Conservation (phyloP, 2,113 vertebrate species). For the Epinephelus lanceolatus region DNA sequence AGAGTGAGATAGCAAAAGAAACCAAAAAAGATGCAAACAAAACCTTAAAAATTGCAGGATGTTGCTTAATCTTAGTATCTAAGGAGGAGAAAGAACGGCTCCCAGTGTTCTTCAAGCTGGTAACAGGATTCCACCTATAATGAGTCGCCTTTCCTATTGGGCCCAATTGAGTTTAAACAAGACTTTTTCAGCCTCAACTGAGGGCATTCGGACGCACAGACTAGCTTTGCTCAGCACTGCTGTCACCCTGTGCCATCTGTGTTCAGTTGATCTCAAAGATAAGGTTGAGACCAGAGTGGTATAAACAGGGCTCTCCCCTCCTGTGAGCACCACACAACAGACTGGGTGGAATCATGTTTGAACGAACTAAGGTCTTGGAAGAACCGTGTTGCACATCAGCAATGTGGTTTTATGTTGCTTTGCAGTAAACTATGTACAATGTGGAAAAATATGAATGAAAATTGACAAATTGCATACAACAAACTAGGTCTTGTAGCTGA, state of each 20-base stretch:
- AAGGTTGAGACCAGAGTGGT: slow-evolving; percentile 61
- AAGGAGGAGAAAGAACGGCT: slow-evolving; percentile 57
- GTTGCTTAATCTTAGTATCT: slow-evolving; percentile 79
- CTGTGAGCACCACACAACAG: slow-evolving; percentile 52
- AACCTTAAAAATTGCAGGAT: slow-evolving; percentile 73
- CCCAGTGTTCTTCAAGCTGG: slow-evolving; percentile 62
- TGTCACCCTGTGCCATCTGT: slow-evolving; percentile 67
- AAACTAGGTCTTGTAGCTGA: slow-evolving; percentile 87
- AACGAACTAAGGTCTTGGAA: slow-evolving; percentile 56
- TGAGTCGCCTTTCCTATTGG: slow-evolving; percentile 46
- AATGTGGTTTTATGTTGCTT: slow-evolving; percentile 83
- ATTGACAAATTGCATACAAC: slow-evolving; percentile 83
- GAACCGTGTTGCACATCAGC: slow-evolving; percentile 77
- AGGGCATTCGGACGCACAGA: slow-evolving; percentile 60
- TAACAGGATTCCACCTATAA: slow-evolving; percentile 63
- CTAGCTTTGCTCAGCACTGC: slow-evolving; percentile 71
- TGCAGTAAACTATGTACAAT: slow-evolving; percentile 82
- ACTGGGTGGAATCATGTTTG: slow-evolving; percentile 68
- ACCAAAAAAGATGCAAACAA: slow-evolving; percentile 82
- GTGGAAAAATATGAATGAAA: slow-evolving; percentile 81
- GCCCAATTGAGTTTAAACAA: slow-evolving; percentile 51
- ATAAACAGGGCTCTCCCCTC: slow-evolving; percentile 58
- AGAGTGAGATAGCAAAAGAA: slow-evolving; percentile 87
- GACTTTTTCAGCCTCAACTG: slow-evolving; percentile 49
- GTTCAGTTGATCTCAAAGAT: slow-evolving; percentile 73